A percentile compares a stretch with the other conserved stretches of the same genome.
phyloP scores from a whole-genome alignment of 2,797 vertebrate species.

The Macropus fuliginosus region DNA sequence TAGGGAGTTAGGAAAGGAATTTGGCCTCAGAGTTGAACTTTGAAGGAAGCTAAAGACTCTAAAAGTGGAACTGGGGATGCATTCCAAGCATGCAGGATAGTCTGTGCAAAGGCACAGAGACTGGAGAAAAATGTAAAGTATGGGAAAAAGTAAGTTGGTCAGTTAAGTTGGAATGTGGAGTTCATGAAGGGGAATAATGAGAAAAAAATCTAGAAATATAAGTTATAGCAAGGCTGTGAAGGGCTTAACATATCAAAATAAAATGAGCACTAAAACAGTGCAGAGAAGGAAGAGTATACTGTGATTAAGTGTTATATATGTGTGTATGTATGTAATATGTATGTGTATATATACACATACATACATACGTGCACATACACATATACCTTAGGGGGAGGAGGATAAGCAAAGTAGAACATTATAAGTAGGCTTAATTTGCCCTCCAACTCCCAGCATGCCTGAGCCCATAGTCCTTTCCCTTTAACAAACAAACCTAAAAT shows the following conservation, averaged over 20 bases:
- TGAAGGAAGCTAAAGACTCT: background rate
- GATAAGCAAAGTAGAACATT: slow-evolving; percentile 3
- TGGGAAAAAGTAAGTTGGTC: background rate
- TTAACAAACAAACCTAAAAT: slow-evolving; percentile 20
- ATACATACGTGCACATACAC: background rate
- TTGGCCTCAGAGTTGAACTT: background rate
- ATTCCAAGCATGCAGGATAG: background rate
- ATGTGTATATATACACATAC: background rate
- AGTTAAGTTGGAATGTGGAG: background rate
- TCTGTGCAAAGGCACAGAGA: background rate
- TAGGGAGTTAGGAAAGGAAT: background rate
- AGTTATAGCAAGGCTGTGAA: background rate
- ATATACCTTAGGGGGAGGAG: background rate
- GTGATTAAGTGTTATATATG: background rate
- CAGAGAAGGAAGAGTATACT: background rate
- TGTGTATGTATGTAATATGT: background rate
- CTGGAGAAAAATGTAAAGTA: background rate
- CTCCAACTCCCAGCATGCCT: background rate
- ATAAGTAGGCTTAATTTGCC: slow-evolving; percentile 26
- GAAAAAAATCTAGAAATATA: background rate
- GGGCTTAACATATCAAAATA: background rate
- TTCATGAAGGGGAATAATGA: background rate
- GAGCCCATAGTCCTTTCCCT: slow-evolving; percentile 8
- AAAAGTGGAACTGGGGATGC: background rate
- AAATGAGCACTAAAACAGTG: background rate